These are phyloP conservation scores for Brachionichthys hirsutus DNA, from an alignment of 2,113 vertebrate species.

Conservation along the genomic window DNA sequence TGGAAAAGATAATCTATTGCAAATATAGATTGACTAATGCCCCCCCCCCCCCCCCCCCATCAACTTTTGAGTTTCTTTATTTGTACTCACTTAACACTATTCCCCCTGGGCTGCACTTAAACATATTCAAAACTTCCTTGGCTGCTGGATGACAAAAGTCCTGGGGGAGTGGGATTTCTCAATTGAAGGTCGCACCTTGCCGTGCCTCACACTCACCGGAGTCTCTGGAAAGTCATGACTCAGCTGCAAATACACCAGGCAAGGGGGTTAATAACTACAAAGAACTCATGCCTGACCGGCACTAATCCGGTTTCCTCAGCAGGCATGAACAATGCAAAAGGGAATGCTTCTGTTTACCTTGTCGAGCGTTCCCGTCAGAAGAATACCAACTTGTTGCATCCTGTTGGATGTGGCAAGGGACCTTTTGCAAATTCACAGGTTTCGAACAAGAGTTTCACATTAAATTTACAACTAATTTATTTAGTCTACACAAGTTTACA, in stretches of 20 bases:
- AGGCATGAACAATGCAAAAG: not conserved
- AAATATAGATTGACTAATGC: constrained; percentile 32
- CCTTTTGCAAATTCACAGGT: constrained; percentile 64
- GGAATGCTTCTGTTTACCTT: constrained; percentile 78
- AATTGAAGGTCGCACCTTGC: constrained; percentile 83
- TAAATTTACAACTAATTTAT: not conserved
- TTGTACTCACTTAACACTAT: constrained; percentile 17
- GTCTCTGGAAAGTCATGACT: constrained; percentile 85
- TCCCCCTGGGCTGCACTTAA: not conserved
- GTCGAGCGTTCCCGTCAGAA: constrained; percentile 81
- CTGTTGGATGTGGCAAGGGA: constrained; percentile 69
- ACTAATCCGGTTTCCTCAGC: not conserved
- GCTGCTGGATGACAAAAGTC: constrained; percentile 89
- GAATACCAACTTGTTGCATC: constrained; percentile 78
- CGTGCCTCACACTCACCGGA: constrained; percentile 82
- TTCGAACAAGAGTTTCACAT: not conserved
- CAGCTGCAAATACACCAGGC: constrained; percentile 58
- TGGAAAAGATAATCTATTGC: constrained; percentile 8
- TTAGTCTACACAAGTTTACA: not conserved
- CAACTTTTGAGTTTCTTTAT: constrained; percentile 18
- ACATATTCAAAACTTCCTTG: constrained; percentile 84
- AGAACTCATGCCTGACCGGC: not conserved
- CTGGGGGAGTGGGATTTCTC: constrained; percentile 82
- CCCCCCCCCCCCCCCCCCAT: constrained; percentile 11
- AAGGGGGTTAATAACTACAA: constrained; percentile 12